Evolutionary conservation across 2,888 invertebrate species (phyloP).

Genomic region (Thereva unica): DNA sequence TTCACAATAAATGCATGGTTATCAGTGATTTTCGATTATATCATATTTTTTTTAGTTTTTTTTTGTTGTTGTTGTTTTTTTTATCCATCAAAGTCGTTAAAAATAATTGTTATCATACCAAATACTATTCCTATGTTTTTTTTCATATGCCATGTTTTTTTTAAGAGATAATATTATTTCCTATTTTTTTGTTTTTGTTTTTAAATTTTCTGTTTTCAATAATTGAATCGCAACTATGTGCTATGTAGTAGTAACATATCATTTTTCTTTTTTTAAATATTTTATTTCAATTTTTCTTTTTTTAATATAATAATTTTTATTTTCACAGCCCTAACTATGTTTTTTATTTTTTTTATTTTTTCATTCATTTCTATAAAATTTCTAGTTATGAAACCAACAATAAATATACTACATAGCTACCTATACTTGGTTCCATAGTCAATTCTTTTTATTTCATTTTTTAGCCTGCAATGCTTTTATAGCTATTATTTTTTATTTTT

Average conservation of each 20-base stretch:
- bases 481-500: constrained; percentile 5
- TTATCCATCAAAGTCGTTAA: constrained; percentile 21
- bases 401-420: constrained; percentile 11
- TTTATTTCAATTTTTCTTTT: constrained; percentile 16
- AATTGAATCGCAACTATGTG: constrained; percentile 18
- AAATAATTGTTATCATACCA: background rate
- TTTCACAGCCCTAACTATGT: constrained; percentile 29
- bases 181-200: background rate
- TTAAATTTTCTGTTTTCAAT: background rate
- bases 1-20: constrained; percentile 30
- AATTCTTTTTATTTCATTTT: constrained; percentile 4
- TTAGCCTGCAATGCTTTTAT: constrained; percentile 1
- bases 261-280: constrained; percentile 7
- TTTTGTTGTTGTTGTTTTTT: no score
- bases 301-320: background rate
- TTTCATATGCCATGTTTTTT: no score
- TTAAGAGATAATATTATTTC: background rate
- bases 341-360: constrained; percentile 14
- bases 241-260: constrained; percentile 17
- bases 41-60: constrained; percentile 14
- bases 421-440: constrained; percentile 1
- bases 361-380: constrained; percentile 13
- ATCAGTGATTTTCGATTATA: constrained; percentile 9
- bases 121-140: constrained; percentile 1
- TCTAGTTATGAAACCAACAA: constrained; percentile 22